Percentiles rank a stretch among this genome's conserved stretches.
Conservation (phyloP, 2,797 vertebrate genomes). For the Mionectes olivaceus region DNA sequence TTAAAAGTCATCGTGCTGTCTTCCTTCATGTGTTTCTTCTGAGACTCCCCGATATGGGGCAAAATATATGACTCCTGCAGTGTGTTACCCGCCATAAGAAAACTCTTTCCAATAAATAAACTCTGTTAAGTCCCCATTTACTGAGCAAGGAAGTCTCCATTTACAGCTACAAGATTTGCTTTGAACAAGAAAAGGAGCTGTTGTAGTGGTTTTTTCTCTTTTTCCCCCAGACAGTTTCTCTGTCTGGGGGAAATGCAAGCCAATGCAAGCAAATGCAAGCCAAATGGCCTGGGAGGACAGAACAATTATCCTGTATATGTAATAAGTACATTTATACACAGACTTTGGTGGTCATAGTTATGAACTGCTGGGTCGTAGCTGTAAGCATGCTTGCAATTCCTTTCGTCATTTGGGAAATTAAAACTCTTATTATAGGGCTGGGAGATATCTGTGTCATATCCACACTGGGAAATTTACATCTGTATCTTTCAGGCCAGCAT, state of each 20-base stretch:
- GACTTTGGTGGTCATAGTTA: neutral
- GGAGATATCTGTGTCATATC: neutral
- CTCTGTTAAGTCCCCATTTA: neutral
- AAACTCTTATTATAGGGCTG: neutral
- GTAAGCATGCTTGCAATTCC: neutral
- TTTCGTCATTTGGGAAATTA: neutral
- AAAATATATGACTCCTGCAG: neutral
- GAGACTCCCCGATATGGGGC: neutral
- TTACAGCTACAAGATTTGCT: neutral
- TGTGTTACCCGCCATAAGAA: neutral
- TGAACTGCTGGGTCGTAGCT: neutral
- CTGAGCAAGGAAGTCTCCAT: neutral
- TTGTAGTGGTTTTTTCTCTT: neutral
- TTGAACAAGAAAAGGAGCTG: neutral
- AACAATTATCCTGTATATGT: neutral
- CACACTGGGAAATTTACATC: neutral
- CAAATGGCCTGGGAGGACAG: neutral
- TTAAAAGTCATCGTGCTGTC: neutral
- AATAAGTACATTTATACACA: neutral
- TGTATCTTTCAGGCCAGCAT: neutral
- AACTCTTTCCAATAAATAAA: neutral
- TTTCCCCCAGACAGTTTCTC: accelerated
- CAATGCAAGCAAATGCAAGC: neutral
- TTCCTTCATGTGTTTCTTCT: neutral
- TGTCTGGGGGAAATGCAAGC: neutral